These are phyloP conservation scores for Andrena fulva DNA, from an alignment of 2,888 invertebrate genomes.

Conservation along the genomic window DNA sequence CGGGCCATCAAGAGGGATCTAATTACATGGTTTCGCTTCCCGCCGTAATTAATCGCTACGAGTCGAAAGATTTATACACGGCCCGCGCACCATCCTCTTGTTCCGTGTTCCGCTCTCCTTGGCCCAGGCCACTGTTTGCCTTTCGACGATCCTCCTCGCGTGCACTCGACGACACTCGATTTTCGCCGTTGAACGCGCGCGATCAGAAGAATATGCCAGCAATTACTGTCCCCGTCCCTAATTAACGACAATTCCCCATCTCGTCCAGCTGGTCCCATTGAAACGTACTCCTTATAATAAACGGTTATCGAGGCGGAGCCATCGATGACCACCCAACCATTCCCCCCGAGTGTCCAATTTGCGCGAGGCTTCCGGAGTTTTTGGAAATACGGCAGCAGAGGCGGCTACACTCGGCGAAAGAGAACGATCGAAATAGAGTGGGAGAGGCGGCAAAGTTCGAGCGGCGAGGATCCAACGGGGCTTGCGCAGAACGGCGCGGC, in stretches of 20 bases:
- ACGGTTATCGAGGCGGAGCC: background rate
- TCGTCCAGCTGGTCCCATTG: background rate
- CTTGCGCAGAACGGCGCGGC: conserved; percentile 42
- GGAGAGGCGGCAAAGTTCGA: conserved; percentile 25
- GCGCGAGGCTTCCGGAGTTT: background rate
- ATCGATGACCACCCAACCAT: background rate
- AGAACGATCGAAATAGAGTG: conserved; percentile 51
- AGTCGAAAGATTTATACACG: conserved; percentile 72
- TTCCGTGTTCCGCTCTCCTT: conserved; percentile 1
- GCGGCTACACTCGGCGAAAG: background rate
- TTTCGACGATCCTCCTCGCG: conserved; percentile 16
- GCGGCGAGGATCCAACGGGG: conserved; percentile 21
- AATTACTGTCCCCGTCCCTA: conserved; percentile 38
- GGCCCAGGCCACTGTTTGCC: conserved; percentile 53
- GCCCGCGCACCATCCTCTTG: conserved; percentile 44
- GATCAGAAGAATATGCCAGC: conserved; percentile 40
- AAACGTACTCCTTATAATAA: conserved; percentile 1
- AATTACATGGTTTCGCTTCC: conserved; percentile 73
- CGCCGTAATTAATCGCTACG: conserved; percentile 75
- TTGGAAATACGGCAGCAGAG: background rate
- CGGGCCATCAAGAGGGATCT: conserved; percentile 67
- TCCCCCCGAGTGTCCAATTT: background rate
- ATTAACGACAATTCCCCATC: conserved; percentile 40
- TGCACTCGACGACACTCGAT: conserved; percentile 33
- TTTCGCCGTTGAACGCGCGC: conserved; percentile 25